Percentiles rank a stretch among this genome's conserved stretches.
Evolutionary conservation across 1,140 invertebrate genomes (phyloP).

Genomic region (Zaprionus gabonicus): DNA sequence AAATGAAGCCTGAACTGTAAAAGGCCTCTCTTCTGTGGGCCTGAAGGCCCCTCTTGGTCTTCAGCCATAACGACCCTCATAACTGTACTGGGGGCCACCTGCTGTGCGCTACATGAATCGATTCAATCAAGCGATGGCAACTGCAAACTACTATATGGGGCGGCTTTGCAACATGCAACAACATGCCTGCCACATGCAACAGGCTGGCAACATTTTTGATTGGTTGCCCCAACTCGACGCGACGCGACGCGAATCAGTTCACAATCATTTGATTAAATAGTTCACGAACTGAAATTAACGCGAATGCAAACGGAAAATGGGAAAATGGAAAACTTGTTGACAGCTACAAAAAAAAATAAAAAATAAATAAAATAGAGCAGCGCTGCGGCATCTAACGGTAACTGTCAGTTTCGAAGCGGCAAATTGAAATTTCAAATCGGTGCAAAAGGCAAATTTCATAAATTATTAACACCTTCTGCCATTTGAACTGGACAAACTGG

Average conservation of each 20-base stretch:
- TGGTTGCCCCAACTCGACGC: background rate
- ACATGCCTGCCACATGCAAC: background rate
- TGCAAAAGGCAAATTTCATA: conserved; percentile 71
- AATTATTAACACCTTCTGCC: conserved; percentile 83
- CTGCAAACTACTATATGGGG: background rate
- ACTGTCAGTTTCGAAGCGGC: conserved; percentile 47
- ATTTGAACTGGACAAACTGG: conserved; percentile 83
- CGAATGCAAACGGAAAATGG: conserved; percentile 1
- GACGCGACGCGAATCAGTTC: conserved; percentile 23
- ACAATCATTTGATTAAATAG: conserved; percentile 54
- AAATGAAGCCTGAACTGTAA: conserved; percentile 6
- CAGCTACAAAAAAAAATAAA: conserved; percentile 26
- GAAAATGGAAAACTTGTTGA: conserved; percentile 2
- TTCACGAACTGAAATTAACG: conserved; percentile 7
- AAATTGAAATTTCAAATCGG: conserved; percentile 76
- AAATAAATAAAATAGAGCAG: conserved; percentile 16
- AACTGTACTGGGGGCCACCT: conserved; percentile 3
- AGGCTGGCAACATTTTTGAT: background rate
- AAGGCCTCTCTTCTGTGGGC: background rate
- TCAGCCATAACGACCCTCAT: conserved; percentile 2
- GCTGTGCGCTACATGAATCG: conserved; percentile 4
- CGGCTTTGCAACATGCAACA: background rate
- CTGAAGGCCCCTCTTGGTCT: background rate
- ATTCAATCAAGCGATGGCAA: conserved; percentile 3
- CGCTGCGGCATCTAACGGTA: conserved; percentile 59